phyloP scores from a whole-genome alignment of 2,113 vertebrate genomes.

The Sardina pilchardus region DNA sequence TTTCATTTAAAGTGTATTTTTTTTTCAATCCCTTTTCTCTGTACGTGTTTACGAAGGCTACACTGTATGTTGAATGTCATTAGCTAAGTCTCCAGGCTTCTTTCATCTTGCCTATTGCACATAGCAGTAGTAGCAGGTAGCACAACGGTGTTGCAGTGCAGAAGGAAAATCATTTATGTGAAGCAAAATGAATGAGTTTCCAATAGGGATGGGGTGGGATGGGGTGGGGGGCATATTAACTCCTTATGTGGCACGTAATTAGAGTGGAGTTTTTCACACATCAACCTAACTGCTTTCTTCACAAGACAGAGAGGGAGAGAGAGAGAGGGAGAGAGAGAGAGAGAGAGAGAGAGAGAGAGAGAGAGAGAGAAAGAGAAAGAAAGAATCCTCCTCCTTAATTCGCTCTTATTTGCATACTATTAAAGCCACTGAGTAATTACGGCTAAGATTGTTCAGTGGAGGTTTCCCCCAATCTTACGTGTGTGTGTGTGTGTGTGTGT shows the following conservation, averaged over 20 bases:
- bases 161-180: background rate
- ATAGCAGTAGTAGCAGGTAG: background rate
- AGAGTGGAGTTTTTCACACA: conserved; percentile 81
- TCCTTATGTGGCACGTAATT: conserved; percentile 86
- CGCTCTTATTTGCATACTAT: conserved; percentile 83
- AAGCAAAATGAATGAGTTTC: conserved; percentile 70
- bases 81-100: too few species aligned
- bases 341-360: conserved; percentile 57
- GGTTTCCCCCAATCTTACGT: conserved; percentile 48
- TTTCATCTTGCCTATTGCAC: too few species aligned
- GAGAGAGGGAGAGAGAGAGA: conserved; percentile 60
- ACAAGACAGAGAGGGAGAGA: conserved; percentile 61
- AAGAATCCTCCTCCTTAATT: conserved; percentile 75
- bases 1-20: too few species aligned
- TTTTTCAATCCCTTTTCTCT: too few species aligned
- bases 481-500: background rate
- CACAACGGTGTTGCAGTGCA: background rate
- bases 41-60: too few species aligned
- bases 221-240: conserved; percentile 79
- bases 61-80: too few species aligned
- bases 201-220: conserved; percentile 71
- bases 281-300: conserved; percentile 85
- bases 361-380: conserved; percentile 57
- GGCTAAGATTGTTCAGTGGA: conserved; percentile 51
- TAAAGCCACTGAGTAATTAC: conserved; percentile 53